phyloP scores from a whole-genome alignment of 2,888 invertebrate genomes.

The Plebejus anna region DNA sequence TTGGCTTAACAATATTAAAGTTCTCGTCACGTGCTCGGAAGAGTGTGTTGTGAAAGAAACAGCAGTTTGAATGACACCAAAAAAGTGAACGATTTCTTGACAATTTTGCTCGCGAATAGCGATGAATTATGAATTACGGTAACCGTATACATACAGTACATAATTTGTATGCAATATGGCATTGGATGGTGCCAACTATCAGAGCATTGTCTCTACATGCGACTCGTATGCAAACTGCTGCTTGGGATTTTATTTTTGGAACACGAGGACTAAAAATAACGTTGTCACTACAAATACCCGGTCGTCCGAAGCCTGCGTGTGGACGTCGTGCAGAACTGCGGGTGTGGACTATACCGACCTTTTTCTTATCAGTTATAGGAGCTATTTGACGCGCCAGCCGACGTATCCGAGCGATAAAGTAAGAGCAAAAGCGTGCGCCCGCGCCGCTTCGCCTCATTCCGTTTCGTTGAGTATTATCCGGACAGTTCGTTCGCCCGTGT shows the following conservation, averaged over 20 bases:
- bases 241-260: constrained; percentile 66
- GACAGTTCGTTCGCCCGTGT: constrained; percentile 63
- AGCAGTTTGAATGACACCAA: constrained; percentile 13
- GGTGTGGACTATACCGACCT: constrained; percentile 64
- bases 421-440: constrained; percentile 76
- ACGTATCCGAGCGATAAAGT: constrained; percentile 64
- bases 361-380: constrained; percentile 68
- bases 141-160: not conserved
- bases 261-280: constrained; percentile 64
- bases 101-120: not conserved
- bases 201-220: constrained; percentile 49
- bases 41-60: constrained; percentile 20
- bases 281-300: constrained; percentile 59
- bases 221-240: constrained; percentile 53
- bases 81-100: constrained; percentile 6
- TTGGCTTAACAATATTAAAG: constrained; percentile 25
- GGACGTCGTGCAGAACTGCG: constrained; percentile 46
- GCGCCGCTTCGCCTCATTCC: constrained; percentile 73
- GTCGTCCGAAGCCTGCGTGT: constrained; percentile 42
- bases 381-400: constrained; percentile 50
- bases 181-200: constrained; percentile 10
- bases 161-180: constrained; percentile 6
- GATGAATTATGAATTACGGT: not conserved
- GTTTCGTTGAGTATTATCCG: constrained; percentile 56
- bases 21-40: constrained; percentile 12